These are phyloP conservation scores for Ursus arctos DNA, from an alignment of 2,113 vertebrate species.

Conservation along the genomic window DNA sequence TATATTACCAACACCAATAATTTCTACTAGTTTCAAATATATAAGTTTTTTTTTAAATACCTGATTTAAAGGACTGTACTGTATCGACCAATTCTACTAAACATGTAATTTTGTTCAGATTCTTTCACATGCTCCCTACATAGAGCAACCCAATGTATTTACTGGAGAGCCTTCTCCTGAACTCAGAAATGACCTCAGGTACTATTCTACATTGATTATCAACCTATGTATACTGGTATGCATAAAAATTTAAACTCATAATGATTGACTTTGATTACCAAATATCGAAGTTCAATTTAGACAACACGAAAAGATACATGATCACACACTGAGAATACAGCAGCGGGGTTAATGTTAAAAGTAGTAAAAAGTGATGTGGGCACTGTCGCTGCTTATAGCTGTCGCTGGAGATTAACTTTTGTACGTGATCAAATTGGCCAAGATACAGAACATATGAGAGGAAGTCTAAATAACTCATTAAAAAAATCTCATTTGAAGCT, in stretches of 20 bases:
- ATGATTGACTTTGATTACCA: background rate
- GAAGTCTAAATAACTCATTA: conserved; percentile 36
- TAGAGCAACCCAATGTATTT: background rate
- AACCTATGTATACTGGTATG: background rate
- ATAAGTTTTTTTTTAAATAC: background rate
- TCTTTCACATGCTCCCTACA: background rate
- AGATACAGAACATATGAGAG: background rate
- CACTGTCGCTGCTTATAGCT: background rate
- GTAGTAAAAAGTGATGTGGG: background rate
- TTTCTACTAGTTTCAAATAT: background rate
- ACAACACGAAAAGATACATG: background rate
- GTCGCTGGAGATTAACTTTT: conserved; percentile 20
- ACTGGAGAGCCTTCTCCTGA: background rate
- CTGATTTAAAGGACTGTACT: background rate
- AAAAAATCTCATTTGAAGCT: conserved; percentile 9
- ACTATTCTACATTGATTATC: background rate
- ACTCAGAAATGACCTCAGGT: background rate
- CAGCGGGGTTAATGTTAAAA: background rate
- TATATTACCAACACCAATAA: background rate
- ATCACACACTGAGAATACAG: background rate
- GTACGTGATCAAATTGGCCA: background rate
- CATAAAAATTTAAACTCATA: background rate
- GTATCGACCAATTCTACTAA: background rate
- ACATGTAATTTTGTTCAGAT: background rate
- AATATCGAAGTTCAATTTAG: conserved; percentile 12